Evolutionary conservation across 2,888 invertebrate genomes (phyloP), one percentile per base, ranked within the genome.

Genomic region (Strigamia transsilvanica): DNA sequence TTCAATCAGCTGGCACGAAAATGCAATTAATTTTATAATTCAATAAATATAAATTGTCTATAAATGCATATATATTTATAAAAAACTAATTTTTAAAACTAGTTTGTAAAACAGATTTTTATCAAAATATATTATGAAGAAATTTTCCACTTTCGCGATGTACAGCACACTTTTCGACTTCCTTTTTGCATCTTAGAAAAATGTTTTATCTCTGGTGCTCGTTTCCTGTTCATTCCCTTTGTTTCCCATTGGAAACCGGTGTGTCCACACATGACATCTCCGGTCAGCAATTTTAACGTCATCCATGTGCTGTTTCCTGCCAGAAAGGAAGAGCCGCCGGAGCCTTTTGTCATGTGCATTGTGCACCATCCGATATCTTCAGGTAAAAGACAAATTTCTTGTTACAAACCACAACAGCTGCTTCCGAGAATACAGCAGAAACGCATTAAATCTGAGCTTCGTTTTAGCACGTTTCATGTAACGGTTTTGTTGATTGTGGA

Each of bases 1-100:
- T 66, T 66, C 66, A 66, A 66, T 66, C 66, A 66, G 27, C 66
- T 27, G 66, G 66, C 66, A 66, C 21, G 27, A 66, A 66, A 66
- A 66, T 66, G 66, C 66, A 66, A 66, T 66, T 66, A 66, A 66
- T 66, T 66, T 51, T 66, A 66, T 66, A 66, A 66, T 66, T 66
- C 66, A 66, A 32, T 51, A 27, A 66, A 66, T 66, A 66, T 66
- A 23, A 66, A 66, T 66, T 66, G 66, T 66, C 27, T 66, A 61
- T 46, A 46, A 7, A 46, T 3, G 46, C 12, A 15, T 13, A 2
- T 66, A n/a, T n/a, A n/a, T n/a, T n/a, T n/a, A n/a, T n/a, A n/a
- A n/a, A n/a, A n/a, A n/a, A n/a, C n/a, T n/a, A n/a, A n/a, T n/a
- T n/a, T n/a, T n/a, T n/a, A n/a, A n/a, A n/a, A n/a, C n/a, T n/a